phyloP scores from a whole-genome alignment of 1,140 invertebrate species.

The Apis laboriosa region DNA sequence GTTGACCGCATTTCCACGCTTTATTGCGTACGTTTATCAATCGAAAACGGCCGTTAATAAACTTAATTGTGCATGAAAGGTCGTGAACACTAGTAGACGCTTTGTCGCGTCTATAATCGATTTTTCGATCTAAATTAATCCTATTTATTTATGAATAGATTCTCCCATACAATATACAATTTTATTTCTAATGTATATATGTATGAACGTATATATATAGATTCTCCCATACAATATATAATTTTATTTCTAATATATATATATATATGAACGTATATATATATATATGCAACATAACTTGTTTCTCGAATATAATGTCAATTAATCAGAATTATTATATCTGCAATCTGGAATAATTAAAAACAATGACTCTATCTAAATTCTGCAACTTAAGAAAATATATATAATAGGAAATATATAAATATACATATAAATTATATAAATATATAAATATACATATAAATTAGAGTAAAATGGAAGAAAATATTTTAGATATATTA shows the following conservation, averaged over 20 bases:
- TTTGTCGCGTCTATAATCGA: constrained; percentile 23
- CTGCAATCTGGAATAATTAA: background rate
- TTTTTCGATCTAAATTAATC: constrained; percentile 19
- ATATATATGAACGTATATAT: too few relatives aligned
- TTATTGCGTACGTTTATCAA: constrained; percentile 61
- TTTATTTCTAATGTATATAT: too few relatives aligned
- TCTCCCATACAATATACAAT: background rate
- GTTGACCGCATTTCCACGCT: constrained; percentile 54
- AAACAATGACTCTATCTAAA: background rate
- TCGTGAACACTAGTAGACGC: constrained; percentile 24
- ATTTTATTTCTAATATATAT: too few relatives aligned
- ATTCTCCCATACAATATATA: background rate
- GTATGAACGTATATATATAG: background rate
- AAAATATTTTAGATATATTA: too few relatives aligned
- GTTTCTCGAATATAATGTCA: background rate
- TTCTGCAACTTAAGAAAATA: background rate
- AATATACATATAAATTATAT: too few relatives aligned
- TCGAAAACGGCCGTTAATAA: constrained; percentile 59
- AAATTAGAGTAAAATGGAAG: too few relatives aligned
- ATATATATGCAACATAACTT: background rate
- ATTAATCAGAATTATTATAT: background rate
- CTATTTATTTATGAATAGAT: constrained; percentile 17
- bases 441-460: too few relatives aligned
- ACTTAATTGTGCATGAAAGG: constrained; percentile 66
- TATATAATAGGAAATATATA: too few relatives aligned